Base-by-base conservation (phyloP, 2,888 invertebrate species). In the Amphipyra berbera region DNA sequence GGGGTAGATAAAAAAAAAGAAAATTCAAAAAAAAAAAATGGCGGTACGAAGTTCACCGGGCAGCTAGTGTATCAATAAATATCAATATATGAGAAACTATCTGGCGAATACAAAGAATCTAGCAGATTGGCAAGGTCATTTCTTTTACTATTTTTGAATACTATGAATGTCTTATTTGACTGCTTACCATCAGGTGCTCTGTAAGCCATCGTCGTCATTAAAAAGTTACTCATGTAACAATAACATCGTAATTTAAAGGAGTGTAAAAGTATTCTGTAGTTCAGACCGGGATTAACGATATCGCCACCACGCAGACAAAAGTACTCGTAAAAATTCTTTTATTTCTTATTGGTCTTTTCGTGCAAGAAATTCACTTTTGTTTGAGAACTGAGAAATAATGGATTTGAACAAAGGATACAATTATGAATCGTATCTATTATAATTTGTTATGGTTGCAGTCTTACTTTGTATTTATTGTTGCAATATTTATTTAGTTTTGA, bases 261-360 rank as follows among this genome's bases (percentile, higher is more conserved):
- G 77, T 84, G 79, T 87, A 79, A 88, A 88, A 81, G 69, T 77
- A 85, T 81, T 79, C 75, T 82, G 80, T 83, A 84, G 76, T 81
- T 78, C 75, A 82, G 82, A 79, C 75, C 71, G 75, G 86, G 84
- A 89, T 90, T 89, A 89, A 87, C 82, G 83, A 83, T 86, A 88
- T 86, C 84, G 82, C 82, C 78, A 78, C 82, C 74, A 83, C 82
- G 82, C 84, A 86, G 81, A 87, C 86, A 82, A 81, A 83, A 82
- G 81, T 81, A 80, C 75, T 82, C 83, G 81, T 86, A 87, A 87
- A 86, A 82, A 82, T 76, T 79, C 73, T 81, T 87, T 86, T 82
- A 82, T 81, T 76, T 78, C 76, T 76, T 78, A 76, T 74, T 75
- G 64, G 78, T 78, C 77, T 79, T 79, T 82, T 80, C 81, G 74